A percentile compares a stretch with the other conserved stretches of the same genome.
Evolutionary conservation across 2,888 invertebrate genomes (phyloP).

Genomic region (Zaprionus obscuricornis): DNA sequence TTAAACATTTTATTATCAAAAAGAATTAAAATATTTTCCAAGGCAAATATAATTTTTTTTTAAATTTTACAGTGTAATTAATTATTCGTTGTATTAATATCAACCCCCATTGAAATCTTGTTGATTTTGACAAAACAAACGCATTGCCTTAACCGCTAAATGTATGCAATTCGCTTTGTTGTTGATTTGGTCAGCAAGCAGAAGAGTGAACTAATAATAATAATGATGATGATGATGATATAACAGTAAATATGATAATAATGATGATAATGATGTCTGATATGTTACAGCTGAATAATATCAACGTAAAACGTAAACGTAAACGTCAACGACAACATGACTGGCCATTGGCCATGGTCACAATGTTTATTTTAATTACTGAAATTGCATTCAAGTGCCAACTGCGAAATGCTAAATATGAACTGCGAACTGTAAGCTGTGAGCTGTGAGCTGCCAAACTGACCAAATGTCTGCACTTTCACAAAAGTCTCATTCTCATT

Average conservation of each 20-base stretch:
- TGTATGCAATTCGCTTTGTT: constrained; percentile 18
- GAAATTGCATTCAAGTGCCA: constrained; percentile 79
- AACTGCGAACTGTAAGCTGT: background rate
- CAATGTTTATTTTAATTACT: constrained; percentile 77
- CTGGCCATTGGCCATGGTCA: constrained; percentile 40
- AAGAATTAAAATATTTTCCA: too few species aligned
- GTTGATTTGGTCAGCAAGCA: constrained; percentile 11
- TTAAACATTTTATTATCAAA: too few species aligned
- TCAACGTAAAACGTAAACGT: too few species aligned
- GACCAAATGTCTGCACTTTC: constrained; percentile 33
- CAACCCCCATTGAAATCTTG: constrained; percentile 17
- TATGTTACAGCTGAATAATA: constrained; percentile 38
- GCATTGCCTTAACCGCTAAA: constrained; percentile 28
- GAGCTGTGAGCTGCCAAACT: background rate
- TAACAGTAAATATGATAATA: too few species aligned
- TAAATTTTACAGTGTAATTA: background rate
- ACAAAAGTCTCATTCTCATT: constrained; percentile 22
- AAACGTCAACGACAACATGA: too few species aligned
- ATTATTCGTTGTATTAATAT: background rate
- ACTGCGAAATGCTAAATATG: constrained; percentile 54
- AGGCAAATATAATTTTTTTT: too few species aligned
- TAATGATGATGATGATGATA: constrained; percentile 62
- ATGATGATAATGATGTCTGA: constrained; percentile 34
- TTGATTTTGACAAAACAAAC: constrained; percentile 56
- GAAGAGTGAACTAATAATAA: constrained; percentile 42